phyloP scores from a whole-genome alignment of 2,888 invertebrate species.

The Sinhomidia bicolor region DNA sequence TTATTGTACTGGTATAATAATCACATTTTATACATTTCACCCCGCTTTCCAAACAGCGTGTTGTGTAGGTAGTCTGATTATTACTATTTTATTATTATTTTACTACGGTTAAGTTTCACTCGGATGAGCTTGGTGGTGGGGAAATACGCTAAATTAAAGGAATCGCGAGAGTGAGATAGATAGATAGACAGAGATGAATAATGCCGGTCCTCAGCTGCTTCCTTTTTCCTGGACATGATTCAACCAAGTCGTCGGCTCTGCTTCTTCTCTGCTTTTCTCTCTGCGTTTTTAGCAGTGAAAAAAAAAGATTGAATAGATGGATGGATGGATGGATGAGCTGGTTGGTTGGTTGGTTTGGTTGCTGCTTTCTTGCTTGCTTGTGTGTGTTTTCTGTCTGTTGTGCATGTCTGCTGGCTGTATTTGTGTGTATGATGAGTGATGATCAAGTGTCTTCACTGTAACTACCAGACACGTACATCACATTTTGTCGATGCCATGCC shows the following conservation, averaged over 20 bases:
- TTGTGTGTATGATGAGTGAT: constrained; percentile 37
- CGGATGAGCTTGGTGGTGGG: constrained; percentile 20
- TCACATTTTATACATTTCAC: no score
- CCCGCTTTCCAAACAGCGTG: neutral
- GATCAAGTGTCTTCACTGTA: constrained; percentile 35
- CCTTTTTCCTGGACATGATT: constrained; percentile 66
- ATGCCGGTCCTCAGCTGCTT: constrained; percentile 72
- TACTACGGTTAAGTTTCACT: no score
- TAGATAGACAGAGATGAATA: constrained; percentile 70
- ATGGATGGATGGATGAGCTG: neutral
- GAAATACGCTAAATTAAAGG: constrained; percentile 65
- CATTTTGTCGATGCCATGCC: neutral
- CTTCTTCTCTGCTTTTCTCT: constrained; percentile 43
- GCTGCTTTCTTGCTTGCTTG: no score
- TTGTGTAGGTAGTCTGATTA: neutral
- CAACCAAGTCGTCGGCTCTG: constrained; percentile 19
- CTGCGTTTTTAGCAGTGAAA: constrained; percentile 23
- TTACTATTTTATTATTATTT: constrained; percentile 4
- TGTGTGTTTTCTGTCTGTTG: constrained; percentile 6
- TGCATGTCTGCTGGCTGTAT: constrained; percentile 33
- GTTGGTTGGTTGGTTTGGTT: no score
- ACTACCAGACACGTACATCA: constrained; percentile 32
- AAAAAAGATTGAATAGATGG: neutral
- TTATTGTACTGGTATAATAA: no score
- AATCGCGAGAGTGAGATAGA: constrained; percentile 63